Conservation (phyloP, 1,140 invertebrate species). For the Eupristina koningsbergeri region DNA sequence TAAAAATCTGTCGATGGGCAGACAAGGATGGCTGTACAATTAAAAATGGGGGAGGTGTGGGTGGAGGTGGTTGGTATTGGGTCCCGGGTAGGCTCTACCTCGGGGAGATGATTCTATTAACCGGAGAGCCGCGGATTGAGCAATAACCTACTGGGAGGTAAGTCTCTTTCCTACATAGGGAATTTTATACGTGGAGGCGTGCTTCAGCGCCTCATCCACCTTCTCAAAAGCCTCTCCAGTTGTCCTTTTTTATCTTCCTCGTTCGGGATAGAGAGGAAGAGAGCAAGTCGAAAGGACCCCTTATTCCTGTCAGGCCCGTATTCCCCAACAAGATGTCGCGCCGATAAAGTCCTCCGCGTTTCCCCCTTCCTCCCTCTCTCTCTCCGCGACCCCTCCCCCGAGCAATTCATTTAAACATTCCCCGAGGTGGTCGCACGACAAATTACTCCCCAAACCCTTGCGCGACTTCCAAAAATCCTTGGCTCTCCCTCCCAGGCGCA, state of each 20-base stretch:
- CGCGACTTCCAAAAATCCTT: conserved; percentile 60
- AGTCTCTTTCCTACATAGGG: conserved; percentile 57
- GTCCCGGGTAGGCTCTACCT: conserved; percentile 50
- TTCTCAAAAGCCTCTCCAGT: conserved; percentile 42
- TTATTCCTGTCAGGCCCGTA: background rate
- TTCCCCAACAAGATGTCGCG: conserved; percentile 71
- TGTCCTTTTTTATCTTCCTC: background rate
- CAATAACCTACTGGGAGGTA: conserved; percentile 73
- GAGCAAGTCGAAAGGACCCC: conserved; percentile 24
- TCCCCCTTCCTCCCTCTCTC: background rate
- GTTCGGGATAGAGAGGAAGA: background rate
- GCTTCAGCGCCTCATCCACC: conserved; percentile 25
- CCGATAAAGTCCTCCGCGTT: conserved; percentile 68
- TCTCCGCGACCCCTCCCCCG: conserved; percentile 58
- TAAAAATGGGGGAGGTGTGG: too few species aligned
- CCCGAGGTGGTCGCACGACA: conserved; percentile 74
- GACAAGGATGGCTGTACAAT: too few species aligned
- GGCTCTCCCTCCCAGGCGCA: conserved; percentile 32
- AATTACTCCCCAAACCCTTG: conserved; percentile 71
- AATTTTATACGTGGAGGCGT: conserved; percentile 27
- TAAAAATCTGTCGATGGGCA: conserved; percentile 40
- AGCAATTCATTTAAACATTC: conserved; percentile 75
- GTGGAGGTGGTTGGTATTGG: background rate
- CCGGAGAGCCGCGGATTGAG: conserved; percentile 66
- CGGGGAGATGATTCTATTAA: conserved; percentile 72